Conservation (phyloP, 1,140 invertebrate species). For the Lucilia cuprina region DNA sequence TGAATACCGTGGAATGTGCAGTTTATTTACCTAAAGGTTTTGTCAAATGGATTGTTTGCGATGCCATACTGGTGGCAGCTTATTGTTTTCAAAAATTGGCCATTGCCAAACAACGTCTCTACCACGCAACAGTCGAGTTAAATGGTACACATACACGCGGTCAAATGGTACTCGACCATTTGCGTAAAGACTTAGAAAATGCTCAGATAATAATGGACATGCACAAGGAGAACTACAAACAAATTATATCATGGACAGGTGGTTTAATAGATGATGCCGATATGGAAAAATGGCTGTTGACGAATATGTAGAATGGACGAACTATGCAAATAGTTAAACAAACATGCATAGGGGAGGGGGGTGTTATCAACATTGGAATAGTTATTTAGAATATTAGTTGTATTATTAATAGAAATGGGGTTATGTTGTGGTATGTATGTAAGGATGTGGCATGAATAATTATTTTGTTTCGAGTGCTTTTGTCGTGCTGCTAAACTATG, state of each 20-base stretch:
- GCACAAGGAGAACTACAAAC: slow-evolving; percentile 40
- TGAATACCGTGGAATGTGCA: slow-evolving; percentile 65
- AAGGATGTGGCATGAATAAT: background rate
- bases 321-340: background rate
- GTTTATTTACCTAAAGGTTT: slow-evolving; percentile 49
- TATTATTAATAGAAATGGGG: too few species aligned
- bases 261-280: slow-evolving; percentile 27
- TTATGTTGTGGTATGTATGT: background rate
- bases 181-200: slow-evolving; percentile 48
- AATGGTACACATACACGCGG: slow-evolving; percentile 46
- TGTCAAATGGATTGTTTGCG: slow-evolving; percentile 64
- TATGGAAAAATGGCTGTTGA: slow-evolving; percentile 4
- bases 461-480: background rate
- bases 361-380: background rate
- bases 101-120: slow-evolving; percentile 47
- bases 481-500: too few species aligned
- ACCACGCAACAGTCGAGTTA: slow-evolving; percentile 59
- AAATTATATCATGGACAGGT: slow-evolving; percentile 45
- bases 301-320: background rate
- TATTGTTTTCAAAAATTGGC: slow-evolving; percentile 62
- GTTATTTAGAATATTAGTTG: background rate
- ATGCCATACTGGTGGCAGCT: slow-evolving; percentile 66
- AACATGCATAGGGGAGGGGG: too few species aligned
- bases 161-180: slow-evolving; percentile 52
- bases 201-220: slow-evolving; percentile 42